Percentiles rank a stretch among this genome's conserved stretches.
Conservation (phyloP, 2,113 vertebrate genomes). For the Penelope pileata region DNA sequence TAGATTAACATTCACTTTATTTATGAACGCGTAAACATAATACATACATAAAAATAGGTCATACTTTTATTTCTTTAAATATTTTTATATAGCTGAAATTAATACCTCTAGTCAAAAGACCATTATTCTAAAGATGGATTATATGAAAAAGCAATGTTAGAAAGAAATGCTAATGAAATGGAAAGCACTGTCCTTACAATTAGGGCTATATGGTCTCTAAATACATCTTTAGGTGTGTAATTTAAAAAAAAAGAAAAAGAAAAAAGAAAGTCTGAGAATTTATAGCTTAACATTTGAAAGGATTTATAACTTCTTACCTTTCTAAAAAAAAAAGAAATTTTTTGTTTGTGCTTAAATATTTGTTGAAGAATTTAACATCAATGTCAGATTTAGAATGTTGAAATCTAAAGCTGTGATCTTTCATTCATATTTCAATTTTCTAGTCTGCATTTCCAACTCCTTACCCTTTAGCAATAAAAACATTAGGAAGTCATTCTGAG, state of each 20-base stretch:
- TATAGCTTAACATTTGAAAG: background rate
- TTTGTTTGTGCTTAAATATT: background rate
- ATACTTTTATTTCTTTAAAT: background rate
- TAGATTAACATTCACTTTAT: slow-evolving; percentile 45
- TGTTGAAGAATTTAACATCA: background rate
- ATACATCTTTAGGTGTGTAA: background rate
- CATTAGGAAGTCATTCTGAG: background rate
- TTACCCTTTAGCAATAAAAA: background rate
- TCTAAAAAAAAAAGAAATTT: background rate
- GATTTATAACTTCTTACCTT: background rate
- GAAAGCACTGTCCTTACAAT: background rate
- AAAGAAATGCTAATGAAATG: background rate
- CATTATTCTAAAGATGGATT: background rate
- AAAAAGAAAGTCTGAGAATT: background rate
- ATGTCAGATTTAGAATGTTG: background rate
- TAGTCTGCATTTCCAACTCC: background rate
- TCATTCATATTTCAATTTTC: background rate
- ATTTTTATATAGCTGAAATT: slow-evolving; percentile 12
- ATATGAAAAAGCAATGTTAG: background rate
- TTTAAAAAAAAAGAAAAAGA: background rate
- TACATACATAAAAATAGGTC: background rate
- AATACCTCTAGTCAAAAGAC: background rate
- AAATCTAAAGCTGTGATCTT: background rate
- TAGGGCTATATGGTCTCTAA: background rate
- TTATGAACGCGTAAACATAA: slow-evolving; percentile 18